phyloP scores from a whole-genome alignment of 2,113 vertebrate species.

The Herpailurus yagouaroundi region DNA sequence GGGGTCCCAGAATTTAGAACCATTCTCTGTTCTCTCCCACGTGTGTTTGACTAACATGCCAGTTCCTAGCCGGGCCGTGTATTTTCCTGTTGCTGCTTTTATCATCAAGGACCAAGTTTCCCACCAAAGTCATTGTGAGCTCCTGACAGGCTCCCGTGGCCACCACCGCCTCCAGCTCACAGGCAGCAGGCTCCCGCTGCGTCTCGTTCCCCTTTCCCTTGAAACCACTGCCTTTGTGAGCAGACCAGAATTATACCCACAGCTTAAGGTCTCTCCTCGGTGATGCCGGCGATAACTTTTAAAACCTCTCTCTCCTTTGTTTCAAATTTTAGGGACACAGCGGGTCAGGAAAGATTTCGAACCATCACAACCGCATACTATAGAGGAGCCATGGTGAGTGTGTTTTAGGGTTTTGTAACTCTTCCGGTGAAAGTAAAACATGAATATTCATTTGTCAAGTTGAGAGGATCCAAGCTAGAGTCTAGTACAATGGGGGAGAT shows the following conservation, averaged over 20 bases:
- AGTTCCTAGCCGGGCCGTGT: neutral
- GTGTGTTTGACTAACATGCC: neutral
- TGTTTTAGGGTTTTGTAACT: neutral
- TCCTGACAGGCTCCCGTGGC: slow-evolving; percentile 10
- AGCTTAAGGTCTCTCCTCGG: neutral
- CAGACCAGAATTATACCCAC: neutral
- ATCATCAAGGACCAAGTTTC: slow-evolving; percentile 16
- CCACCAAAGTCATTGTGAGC: neutral
- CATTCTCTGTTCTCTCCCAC: neutral
- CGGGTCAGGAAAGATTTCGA: slow-evolving; percentile 94
- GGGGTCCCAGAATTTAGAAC: slow-evolving; percentile 35
- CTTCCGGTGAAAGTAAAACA: neutral
- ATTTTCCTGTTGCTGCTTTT: slow-evolving; percentile 52
- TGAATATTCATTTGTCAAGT: slow-evolving; percentile 42
- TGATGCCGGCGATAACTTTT: neutral
- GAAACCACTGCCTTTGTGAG: neutral
- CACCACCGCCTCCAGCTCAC: neutral
- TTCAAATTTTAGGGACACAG: slow-evolving; percentile 90
- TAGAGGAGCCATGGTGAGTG: slow-evolving; percentile 95
- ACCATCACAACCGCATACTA: slow-evolving; percentile 96
- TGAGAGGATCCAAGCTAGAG: neutral
- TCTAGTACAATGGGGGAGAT: neutral
- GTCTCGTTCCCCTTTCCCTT: neutral
- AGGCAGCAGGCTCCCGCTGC: neutral
- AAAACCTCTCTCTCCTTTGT: slow-evolving; percentile 60